Evolutionary conservation across 2,888 invertebrate genomes (phyloP).

Genomic region (Mantis religiosa): DNA sequence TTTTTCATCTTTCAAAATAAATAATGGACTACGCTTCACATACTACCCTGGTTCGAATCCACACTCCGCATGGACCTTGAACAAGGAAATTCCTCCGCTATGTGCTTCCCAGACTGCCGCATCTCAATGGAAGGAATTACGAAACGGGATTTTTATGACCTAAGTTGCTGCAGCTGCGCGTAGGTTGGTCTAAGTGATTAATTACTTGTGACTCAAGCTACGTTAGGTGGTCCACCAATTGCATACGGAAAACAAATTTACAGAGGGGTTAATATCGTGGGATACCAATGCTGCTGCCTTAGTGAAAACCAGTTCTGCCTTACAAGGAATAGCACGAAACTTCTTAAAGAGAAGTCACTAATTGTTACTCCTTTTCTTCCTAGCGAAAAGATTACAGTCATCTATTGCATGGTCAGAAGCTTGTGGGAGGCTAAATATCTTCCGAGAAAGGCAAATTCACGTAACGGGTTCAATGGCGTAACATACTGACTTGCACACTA

Average conservation of each 20-base stretch:
- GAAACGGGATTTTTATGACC: background rate
- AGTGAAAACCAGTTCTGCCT: background rate
- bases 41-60: too few species aligned
- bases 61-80: background rate
- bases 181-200: background rate
- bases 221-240: background rate
- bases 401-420: background rate
- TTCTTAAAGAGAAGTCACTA: background rate
- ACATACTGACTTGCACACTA: background rate
- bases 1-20: too few species aligned
- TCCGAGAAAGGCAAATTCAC: background rate
- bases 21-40: too few species aligned
- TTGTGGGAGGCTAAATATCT: background rate
- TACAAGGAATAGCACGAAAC: background rate
- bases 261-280: background rate
- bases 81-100: background rate
- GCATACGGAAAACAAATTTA: background rate
- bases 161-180: too few species aligned
- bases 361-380: background rate
- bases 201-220: background rate
- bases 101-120: background rate
- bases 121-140: background rate
- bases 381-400: background rate
- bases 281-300: background rate
- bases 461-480: background rate